These are phyloP conservation scores for Ethmia dodecea DNA, from an alignment of 2,888 invertebrate species.

Conservation along the genomic window DNA sequence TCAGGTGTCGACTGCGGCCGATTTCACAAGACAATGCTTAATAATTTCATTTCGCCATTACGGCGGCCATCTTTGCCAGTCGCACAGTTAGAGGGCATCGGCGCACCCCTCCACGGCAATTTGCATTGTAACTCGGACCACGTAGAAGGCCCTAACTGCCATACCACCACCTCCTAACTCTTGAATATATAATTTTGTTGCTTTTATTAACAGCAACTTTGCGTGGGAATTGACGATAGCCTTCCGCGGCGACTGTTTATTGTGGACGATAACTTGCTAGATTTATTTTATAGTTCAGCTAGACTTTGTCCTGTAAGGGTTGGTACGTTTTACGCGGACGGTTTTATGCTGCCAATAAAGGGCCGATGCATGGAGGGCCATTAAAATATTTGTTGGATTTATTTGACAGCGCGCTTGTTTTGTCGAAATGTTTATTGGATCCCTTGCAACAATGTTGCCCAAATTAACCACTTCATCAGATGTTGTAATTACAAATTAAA, in stretches of 20 bases:
- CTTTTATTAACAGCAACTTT: conserved; percentile 75
- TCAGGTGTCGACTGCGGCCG: conserved; percentile 77
- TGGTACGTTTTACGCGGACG: conserved; percentile 44
- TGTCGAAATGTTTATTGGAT: conserved; percentile 63
- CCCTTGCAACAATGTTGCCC: conserved; percentile 58
- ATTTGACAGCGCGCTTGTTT: conserved; percentile 63
- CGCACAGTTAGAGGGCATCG: conserved; percentile 75
- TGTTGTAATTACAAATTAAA: conserved; percentile 32
- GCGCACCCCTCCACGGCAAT: conserved; percentile 73
- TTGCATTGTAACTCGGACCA: conserved; percentile 78
- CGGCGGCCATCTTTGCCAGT: conserved; percentile 75
- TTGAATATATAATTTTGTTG: conserved; percentile 78
- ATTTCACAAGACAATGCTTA: conserved; percentile 78
- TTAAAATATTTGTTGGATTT: conserved; percentile 74
- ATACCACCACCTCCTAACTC: conserved; percentile 74
- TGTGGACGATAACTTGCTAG: conserved; percentile 73
- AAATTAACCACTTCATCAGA: conserved; percentile 51
- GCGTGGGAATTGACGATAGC: conserved; percentile 76
- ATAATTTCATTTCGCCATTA: conserved; percentile 78
- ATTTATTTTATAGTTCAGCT: conserved; percentile 71
- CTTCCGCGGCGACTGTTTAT: conserved; percentile 71
- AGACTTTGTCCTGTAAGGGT: conserved; percentile 61
- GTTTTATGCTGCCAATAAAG: conserved; percentile 70
- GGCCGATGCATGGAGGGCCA: conserved; percentile 56
- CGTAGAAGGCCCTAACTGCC: conserved; percentile 72